A percentile compares a stretch with the other conserved stretches of the same genome.
Conservation (phyloP, 30 jellyfish, hydroid and myxozoan species). For the Mastigias papua region DNA sequence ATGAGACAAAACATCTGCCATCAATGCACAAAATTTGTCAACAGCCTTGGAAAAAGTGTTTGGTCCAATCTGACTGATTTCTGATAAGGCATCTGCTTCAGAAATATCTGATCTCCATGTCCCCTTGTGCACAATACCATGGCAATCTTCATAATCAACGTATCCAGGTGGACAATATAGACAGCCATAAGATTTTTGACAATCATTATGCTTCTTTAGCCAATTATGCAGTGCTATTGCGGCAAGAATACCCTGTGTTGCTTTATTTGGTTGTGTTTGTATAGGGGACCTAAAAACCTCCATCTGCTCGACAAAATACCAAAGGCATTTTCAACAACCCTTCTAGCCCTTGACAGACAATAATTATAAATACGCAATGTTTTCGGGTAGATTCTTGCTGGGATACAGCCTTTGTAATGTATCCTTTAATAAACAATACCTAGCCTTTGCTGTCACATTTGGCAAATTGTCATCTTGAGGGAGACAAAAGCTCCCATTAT, state of each 20-base stretch:
- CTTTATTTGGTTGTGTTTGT: slow-evolving; percentile 24
- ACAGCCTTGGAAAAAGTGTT: slow-evolving; percentile 12
- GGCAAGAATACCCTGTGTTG: background rate
- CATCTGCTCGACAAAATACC: background rate
- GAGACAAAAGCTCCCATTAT: background rate
- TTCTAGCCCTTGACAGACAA: slow-evolving; percentile 37
- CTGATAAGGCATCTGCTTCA: slow-evolving; percentile 31
- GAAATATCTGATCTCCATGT: slow-evolving; percentile 19
- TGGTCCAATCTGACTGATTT: slow-evolving; percentile 24
- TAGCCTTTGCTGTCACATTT: background rate
- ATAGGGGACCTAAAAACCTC: slow-evolving; percentile 3
- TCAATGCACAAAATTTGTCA: background rate
- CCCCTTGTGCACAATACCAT: slow-evolving; percentile 36
- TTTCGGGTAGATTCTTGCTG: background rate
- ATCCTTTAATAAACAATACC: background rate
- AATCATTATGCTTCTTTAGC: slow-evolving; percentile 4
- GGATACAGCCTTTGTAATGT: slow-evolving; percentile 9
- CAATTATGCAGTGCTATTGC: slow-evolving; percentile 43
- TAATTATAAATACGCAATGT: slow-evolving; percentile 6
- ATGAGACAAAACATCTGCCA: background rate
- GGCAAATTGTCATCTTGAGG: slow-evolving; percentile 17
- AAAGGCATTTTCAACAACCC: slow-evolving; percentile 31
- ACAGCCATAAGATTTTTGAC: slow-evolving; percentile 9
- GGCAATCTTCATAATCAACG: slow-evolving; percentile 5
- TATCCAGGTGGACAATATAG: slow-evolving; percentile 43